Base-by-base conservation (phyloP, 2,888 invertebrate species). In the Cheilosia variabilis region DNA sequence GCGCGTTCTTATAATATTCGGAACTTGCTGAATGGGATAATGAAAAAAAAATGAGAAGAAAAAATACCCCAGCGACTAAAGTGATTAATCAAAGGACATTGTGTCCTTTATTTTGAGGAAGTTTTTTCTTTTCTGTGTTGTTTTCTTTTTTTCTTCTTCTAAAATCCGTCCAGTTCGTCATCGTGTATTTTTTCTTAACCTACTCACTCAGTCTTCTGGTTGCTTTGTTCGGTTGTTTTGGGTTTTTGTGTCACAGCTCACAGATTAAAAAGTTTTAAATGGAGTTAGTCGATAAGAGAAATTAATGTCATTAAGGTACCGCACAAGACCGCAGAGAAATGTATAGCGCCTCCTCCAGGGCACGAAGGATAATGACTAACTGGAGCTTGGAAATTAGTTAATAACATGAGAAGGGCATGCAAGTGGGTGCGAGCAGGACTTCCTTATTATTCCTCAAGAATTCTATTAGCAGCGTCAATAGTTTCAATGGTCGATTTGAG, bases 211-310 rank as follows among this genome's bases (percentile, higher is more conserved):
- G 17, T 19, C 17, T 19, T 47, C 17, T 17, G 47, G 45, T 5
- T 45, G 17, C 52, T 55, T 37, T 77, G 53, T 69, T 77, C 62
- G 58, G 47, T 31, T 76, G 69, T 69, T 47, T 65, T 65, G 76
- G 65, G 71, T 66, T 76, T 80, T 81, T 81, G 86, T 81, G 76
- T 86, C 81, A 86, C 86, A 86, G 86, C 72, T 86, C 81, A 86
- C 86, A 86, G 86, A 86, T 86, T 86, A 86, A 86, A 86, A 86
- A 86, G 86, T 86, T 86, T 86, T 86, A 86, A 86, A 86, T 86
- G 86, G 86, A 86, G 81, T 86, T 76, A 86, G 81, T 81, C 86
- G 86, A 86, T 86, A 86, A 86, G 81, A 77, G 76, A 81, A 86
- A 86, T 86, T 86, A 86, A 86, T 86, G 76, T 77, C 86, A 86